Base-by-base conservation (phyloP, 2,797 vertebrate species). In the Alectoris magna region DNA sequence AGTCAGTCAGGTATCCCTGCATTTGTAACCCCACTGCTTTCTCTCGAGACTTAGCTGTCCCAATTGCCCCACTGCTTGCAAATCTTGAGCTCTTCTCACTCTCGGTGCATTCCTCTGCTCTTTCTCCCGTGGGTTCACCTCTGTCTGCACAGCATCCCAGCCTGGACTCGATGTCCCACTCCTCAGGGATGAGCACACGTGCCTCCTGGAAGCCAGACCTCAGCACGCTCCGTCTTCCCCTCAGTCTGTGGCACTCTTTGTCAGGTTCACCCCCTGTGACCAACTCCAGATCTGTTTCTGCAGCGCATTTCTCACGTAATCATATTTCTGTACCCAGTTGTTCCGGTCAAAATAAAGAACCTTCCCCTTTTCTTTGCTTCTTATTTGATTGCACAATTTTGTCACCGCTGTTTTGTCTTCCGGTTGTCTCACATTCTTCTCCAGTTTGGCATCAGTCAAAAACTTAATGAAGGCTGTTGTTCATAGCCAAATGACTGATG, bases 291-390 rank as follows among this genome's bases (percentile, higher is more conserved):
- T 29, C n/a, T 2, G 7, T 29, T 82, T 84, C 6, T 59, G 43
- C 46, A 75, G 43, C 0, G 0, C 17, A 5, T 78, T 23, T 59
- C 11, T 29, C 34, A 17, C 9, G 9, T 12, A 72, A 21, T 36
- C 10, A 1, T 31, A 22, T 24, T 3, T 67, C 48, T 27, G 27
- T 31, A 55, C 31, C 38, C 43, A 70, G 39, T 11, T 73, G n/a
- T 23, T 70, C 67, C 24, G 14, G 48, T 48, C 51, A 73, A 79
- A 76, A 56, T 14, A 34, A 84, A 49, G 16, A 41, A 70, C 27
- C 12, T 64, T 31, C 31, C 11, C 6, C 13, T 67, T 56, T 83
- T 58, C 38, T 67, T 53, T 51, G 17, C 44, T 81, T 84, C 68
- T 46, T 71, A 56, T 4, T 38, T 23, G 49, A 27, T 43, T n/a